A percentile compares a stretch with the other conserved stretches of the same genome.
Evolutionary conservation across 2,113 vertebrate species (phyloP).

Genomic region (Rhabdornis inornatus): DNA sequence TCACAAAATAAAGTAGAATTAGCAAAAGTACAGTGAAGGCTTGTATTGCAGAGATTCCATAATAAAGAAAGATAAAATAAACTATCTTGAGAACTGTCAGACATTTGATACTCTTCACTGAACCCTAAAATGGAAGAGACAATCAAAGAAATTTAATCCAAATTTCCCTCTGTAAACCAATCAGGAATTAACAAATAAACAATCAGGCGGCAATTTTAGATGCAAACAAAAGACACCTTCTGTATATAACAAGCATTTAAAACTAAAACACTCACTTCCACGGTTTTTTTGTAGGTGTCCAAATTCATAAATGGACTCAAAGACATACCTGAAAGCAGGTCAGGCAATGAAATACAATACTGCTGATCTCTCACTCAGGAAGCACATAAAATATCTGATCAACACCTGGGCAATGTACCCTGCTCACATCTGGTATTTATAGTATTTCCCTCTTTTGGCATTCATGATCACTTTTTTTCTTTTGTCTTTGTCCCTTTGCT

Average conservation of each 20-base stretch:
- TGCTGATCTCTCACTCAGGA: not conserved
- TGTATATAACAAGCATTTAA: not conserved
- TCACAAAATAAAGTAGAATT: not conserved
- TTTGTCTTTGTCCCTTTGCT: not conserved
- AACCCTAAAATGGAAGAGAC: not conserved
- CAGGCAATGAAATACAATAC: not conserved
- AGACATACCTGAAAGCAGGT: not conserved
- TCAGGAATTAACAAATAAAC: not conserved
- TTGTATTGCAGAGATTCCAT: not conserved
- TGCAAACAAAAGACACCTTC: not conserved
- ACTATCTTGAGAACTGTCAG: not conserved
- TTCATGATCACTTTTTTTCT: not conserved
- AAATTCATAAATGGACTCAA: not conserved
- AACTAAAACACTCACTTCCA: not conserved
- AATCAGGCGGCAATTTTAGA: not conserved
- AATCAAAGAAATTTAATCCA: not conserved
- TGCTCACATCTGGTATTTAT: not conserved
- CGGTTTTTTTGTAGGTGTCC: not conserved
- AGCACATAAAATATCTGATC: not conserved
- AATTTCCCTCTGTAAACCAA: not conserved
- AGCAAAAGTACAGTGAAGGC: not conserved
- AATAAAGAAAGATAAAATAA: not conserved
- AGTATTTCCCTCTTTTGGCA: not conserved
- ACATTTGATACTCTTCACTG: not conserved
- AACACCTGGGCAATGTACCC: not conserved